phyloP scores from a whole-genome alignment of 2,113 vertebrate genomes.

The Ailuropoda melanoleuca region DNA sequence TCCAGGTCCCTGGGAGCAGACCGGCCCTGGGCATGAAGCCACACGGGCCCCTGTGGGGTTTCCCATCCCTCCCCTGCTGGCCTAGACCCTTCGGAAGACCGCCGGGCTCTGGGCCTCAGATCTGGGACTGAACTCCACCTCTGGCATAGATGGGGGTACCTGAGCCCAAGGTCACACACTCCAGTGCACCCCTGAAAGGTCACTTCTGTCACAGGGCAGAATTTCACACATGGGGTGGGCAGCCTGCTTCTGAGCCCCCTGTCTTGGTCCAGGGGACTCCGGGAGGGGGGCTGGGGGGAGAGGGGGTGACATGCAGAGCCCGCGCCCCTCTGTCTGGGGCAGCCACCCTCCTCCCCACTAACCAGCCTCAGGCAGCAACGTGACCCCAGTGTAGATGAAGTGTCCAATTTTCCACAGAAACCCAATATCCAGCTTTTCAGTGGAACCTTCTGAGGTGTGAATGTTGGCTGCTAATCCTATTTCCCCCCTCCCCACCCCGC shows the following conservation, averaged over 20 bases:
- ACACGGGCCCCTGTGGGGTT: accelerated
- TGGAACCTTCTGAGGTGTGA: not conserved
- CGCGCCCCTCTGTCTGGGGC: too few relatives aligned
- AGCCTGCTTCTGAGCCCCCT: not conserved
- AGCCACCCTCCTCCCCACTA: not conserved
- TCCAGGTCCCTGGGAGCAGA: not conserved
- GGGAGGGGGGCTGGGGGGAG: not conserved
- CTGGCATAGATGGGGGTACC: not conserved
- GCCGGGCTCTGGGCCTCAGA: not conserved
- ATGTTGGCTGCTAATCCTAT: not conserved
- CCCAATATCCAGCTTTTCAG: not conserved
- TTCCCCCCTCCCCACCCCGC: not conserved
- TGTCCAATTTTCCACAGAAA: not conserved
- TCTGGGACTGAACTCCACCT: not conserved
- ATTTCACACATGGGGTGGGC: not conserved
- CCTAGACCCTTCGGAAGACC: not conserved
- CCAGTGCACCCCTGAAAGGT: not conserved
- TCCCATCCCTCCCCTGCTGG: not conserved
- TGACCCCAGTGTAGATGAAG: not conserved
- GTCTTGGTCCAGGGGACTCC: not conserved
- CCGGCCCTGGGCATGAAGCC: not conserved
- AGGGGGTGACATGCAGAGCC: not conserved
- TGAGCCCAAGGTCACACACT: not conserved
- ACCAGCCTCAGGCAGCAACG: not conserved
- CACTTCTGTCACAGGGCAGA: not conserved